These are phyloP conservation scores for Nasonia oneida DNA, from an alignment of 2,888 invertebrate species.

Conservation along the genomic window DNA sequence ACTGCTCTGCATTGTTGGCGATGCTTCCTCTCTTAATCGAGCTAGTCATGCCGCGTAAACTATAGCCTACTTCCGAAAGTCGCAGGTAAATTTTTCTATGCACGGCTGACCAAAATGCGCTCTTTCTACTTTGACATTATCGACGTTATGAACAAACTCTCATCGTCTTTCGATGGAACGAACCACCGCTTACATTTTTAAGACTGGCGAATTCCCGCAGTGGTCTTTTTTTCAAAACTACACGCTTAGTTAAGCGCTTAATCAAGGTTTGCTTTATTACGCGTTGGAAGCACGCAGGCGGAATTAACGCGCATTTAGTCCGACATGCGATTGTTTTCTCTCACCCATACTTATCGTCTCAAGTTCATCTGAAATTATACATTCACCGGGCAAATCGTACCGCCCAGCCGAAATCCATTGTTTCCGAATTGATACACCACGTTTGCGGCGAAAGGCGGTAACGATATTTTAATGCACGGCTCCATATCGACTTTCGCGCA, in stretches of 20 bases:
- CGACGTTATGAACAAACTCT: too few species aligned
- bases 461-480: constrained; percentile 15
- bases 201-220: neutral
- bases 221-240: neutral
- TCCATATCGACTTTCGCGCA: constrained; percentile 33
- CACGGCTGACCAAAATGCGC: neutral
- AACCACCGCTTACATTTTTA: too few species aligned
- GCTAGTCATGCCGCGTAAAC: too few species aligned
- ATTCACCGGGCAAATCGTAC: neutral
- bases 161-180: too few species aligned
- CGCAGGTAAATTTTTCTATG: too few species aligned
- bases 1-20: neutral
- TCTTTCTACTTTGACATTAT: neutral
- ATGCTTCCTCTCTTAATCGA: neutral
- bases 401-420: neutral
- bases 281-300: neutral
- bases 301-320: neutral
- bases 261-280: neutral
- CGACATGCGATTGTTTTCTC: neutral
- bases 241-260: neutral
- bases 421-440: neutral
- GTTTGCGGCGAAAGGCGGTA: neutral
- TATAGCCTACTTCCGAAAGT: neutral
- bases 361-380: constrained; percentile 27
- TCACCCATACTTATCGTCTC: neutral